These are phyloP conservation scores for Lichenostomus cassidix DNA, from an alignment of 2,113 vertebrate genomes.

Conservation along the genomic window DNA sequence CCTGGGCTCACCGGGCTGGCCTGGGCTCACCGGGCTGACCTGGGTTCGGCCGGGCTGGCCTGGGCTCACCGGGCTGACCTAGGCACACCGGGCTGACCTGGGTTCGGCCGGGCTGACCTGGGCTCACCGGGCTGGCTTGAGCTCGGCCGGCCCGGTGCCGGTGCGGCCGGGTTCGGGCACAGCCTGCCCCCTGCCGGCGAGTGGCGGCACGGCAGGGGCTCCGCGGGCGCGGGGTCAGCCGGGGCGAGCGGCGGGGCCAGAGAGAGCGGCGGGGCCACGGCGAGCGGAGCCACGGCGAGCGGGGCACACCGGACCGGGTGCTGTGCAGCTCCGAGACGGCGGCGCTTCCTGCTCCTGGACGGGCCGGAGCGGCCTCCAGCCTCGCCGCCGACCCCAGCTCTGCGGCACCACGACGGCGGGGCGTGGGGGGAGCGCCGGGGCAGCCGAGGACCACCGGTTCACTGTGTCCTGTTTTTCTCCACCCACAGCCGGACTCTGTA, in stretches of 20 bases:
- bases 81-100: too few relatives aligned
- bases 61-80: too few relatives aligned
- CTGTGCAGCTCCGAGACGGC: too few relatives aligned
- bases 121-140: neutral
- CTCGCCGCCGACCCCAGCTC: too few relatives aligned
- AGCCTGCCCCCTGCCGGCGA: slow-evolving; percentile 7
- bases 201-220: neutral
- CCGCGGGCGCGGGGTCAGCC: neutral
- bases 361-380: neutral
- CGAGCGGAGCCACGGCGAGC: neutral
- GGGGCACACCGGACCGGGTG: neutral
- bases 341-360: neutral
- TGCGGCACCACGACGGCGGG: neutral
- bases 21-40: too few relatives aligned
- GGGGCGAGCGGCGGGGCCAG: neutral
- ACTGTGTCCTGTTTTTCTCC: neutral
- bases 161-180: neutral
- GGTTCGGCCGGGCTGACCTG: too few relatives aligned
- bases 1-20: too few relatives aligned
- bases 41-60: too few relatives aligned
- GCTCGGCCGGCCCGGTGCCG: neutral
- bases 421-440: neutral
- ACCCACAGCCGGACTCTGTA: neutral
- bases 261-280: neutral
- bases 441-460: neutral